These are phyloP conservation scores for Pristis pectinata DNA, from an alignment of 2,797 vertebrate species.

Conservation along the genomic window DNA sequence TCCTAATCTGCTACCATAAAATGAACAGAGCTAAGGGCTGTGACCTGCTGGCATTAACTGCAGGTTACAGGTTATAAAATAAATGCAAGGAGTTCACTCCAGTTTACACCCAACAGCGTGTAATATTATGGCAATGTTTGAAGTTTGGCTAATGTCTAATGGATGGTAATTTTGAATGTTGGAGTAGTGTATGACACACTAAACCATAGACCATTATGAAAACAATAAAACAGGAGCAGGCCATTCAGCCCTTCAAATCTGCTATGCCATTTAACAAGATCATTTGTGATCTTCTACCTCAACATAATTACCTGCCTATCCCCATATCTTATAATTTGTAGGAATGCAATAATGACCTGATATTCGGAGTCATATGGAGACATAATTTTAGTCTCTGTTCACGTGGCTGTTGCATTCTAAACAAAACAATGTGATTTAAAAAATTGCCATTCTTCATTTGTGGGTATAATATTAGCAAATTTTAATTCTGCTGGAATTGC, in stretches of 20 bases:
- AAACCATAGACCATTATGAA: not conserved
- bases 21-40: not conserved
- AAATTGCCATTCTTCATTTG: not conserved
- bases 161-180: not conserved
- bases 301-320: no score
- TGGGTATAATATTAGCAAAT: not conserved
- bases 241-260: no score
- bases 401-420: not conserved
- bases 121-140: not conserved
- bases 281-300: no score
- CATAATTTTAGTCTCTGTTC: not conserved
- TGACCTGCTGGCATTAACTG: not conserved
- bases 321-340: no score
- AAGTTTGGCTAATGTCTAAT: not conserved
- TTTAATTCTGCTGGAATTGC: not conserved
- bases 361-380: not conserved
- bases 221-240: no score
- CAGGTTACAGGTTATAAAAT: not conserved
- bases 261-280: no score
- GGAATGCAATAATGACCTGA: not conserved
- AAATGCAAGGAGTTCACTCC: not conserved
- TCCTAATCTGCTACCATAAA: not conserved
- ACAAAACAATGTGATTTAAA: not conserved
- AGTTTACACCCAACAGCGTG: not conserved
- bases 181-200: not conserved